Evolutionary conservation across 2,797 vertebrate genomes (phyloP).

Genomic region (Phyllotis vaccarum): DNA sequence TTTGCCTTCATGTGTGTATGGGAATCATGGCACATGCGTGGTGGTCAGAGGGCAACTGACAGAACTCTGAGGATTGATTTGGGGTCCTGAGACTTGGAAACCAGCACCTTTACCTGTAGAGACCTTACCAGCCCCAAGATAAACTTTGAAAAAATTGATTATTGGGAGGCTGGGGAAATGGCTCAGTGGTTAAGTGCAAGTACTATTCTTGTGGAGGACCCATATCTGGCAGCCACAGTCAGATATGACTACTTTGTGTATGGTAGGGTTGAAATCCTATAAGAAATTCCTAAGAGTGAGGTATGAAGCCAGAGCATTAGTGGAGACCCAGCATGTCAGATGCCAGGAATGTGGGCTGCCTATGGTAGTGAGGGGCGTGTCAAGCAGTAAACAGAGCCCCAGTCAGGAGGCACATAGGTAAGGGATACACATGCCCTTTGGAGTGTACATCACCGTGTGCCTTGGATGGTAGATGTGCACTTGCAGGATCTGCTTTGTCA

Average conservation of each 20-base stretch:
- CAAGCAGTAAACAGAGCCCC: not conserved
- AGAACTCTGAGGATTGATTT: not conserved
- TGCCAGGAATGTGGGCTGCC: not conserved
- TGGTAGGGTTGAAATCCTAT: not conserved
- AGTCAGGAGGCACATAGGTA: not conserved
- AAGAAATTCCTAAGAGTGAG: not conserved
- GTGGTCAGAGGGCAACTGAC: not conserved
- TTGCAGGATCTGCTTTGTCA: not conserved
- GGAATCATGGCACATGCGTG: not conserved
- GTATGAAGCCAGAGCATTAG: not conserved
- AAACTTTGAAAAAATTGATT: not conserved
- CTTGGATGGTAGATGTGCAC: not conserved
- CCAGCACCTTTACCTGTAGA: not conserved
- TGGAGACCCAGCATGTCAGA: not conserved
- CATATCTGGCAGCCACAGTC: not conserved
- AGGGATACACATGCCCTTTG: not conserved
- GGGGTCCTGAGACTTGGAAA: not conserved
- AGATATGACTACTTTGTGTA: not conserved
- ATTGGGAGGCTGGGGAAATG: not conserved
- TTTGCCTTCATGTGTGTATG: not conserved
- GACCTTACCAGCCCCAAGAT: not conserved
- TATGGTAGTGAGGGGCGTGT: not conserved
- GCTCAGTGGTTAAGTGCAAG: not conserved
- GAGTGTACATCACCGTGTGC: not conserved
- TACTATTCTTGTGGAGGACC: not conserved